A percentile compares a stretch with the other conserved stretches of the same genome.
Evolutionary conservation across 2,888 invertebrate genomes (phyloP).

Genomic region (Isoperla grammatica): DNA sequence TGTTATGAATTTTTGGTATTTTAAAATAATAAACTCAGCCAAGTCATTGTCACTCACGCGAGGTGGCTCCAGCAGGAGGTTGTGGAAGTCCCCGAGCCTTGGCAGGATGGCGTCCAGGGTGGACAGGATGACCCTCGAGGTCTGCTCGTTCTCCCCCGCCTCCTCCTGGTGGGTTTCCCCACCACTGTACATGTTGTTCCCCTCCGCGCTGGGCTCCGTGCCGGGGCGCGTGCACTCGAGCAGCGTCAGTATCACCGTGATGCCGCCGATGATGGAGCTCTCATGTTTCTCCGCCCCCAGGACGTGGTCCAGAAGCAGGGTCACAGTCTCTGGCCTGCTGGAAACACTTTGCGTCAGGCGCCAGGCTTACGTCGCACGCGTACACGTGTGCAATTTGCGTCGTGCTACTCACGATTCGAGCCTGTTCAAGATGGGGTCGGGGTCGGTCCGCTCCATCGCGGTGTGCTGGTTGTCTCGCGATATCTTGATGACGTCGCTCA

Average conservation of each 20-base stretch:
- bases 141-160: constrained; percentile 50
- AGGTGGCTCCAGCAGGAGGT: constrained; percentile 63
- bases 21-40: too few relatives aligned
- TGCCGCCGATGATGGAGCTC: constrained; percentile 71
- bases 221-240: constrained; percentile 45
- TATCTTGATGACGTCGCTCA: constrained; percentile 76
- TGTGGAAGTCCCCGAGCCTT: constrained; percentile 63
- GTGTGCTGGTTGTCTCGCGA: constrained; percentile 55
- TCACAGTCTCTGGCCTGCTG: constrained; percentile 58
- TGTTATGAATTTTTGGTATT: too few relatives aligned
- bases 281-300: constrained; percentile 60
- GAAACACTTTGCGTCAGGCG: too few relatives aligned
- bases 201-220: background rate
- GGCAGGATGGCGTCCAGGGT: constrained; percentile 59
- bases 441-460: constrained; percentile 55
- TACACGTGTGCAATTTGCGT: background rate
- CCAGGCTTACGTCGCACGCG: too few relatives aligned
- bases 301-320: constrained; percentile 67
- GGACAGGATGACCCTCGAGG: constrained; percentile 55
- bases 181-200: constrained; percentile 3
- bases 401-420: constrained; percentile 61
- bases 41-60: too few relatives aligned
- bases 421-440: constrained; percentile 65
- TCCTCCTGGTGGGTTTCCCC: constrained; percentile 19
- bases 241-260: constrained; percentile 70